Evolutionary conservation across 2,888 invertebrate species (phyloP), one percentile per base, ranked within the genome.

Genomic region (Erebia epiphron): DNA sequence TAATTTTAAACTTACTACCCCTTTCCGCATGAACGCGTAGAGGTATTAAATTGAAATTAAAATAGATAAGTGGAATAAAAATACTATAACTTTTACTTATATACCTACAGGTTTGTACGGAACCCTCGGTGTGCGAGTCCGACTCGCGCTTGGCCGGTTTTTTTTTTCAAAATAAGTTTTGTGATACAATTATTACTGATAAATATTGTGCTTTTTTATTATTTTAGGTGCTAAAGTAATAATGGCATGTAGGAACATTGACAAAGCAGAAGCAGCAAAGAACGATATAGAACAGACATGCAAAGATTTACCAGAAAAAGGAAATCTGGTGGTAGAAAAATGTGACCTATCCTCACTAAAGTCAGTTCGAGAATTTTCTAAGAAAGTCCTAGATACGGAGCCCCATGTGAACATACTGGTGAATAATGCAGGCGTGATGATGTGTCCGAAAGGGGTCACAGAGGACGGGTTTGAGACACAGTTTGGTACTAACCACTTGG

Each of bases 391-490:
- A 21, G 88, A 94, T 46, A 94, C 92, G 0, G 95, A 96, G 86
- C 79, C 90, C 0, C 91, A 93, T 70, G 92, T 96, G 8, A 94
- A 96, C 78, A 89, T 96, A 68, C 88, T 96, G 2, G 94, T 96
- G 1, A 96, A 96, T 78, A 96, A 96, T 84, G 96, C 96, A 7
- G 96, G 96, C 0, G 93, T 96, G 1, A 96, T 96, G 96, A 94
- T 95, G 89, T 95, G 96, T 75, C 96, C 96, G 0, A 93, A 94
- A 69, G 86, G 92, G 1, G 89, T 94, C 72, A 96, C 96, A 0
- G 94, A 94, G 65, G 96, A 97, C 81, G 96, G 96, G 0, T 95
- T 95, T 80, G 96, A 96, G 85, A 90, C 90, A 77, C 96, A 96
- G 78, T 87, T 97, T 68, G 96, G 96, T 9, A 95, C 95, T 0